These are phyloP conservation scores for Hydrolagus affinis DNA, from an alignment of 2,113 vertebrate genomes.

Conservation along the genomic window DNA sequence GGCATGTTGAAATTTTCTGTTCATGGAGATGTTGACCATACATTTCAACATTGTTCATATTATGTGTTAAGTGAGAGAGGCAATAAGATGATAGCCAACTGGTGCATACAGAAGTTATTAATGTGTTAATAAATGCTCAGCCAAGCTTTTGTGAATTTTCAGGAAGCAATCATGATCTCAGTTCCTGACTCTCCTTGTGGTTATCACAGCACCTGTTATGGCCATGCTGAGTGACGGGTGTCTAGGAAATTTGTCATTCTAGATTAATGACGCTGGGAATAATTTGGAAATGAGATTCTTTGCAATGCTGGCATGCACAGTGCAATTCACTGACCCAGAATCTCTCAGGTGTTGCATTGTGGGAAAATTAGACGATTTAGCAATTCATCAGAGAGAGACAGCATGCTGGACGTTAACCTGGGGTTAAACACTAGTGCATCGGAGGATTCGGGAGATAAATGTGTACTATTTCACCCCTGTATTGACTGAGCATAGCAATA, in stretches of 20 bases:
- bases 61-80: background rate
- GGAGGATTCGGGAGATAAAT: conserved; percentile 11
- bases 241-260: conserved; percentile 34
- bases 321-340: background rate
- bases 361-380: background rate
- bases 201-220: conserved; percentile 51
- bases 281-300: conserved; percentile 16
- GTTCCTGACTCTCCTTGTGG: conserved; percentile 12
- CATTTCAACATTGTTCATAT: no score
- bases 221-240: conserved; percentile 36
- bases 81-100: background rate
- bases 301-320: background rate
- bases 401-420: background rate
- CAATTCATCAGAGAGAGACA: conserved; percentile 1
- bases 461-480: background rate
- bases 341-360: background rate
- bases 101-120: background rate
- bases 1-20: background rate
- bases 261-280: conserved; percentile 1
- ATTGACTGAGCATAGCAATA: background rate
- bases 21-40: background rate
- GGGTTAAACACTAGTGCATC: background rate
- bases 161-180: conserved; percentile 38
- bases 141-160: conserved; percentile 48
- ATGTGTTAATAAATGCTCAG: conserved; percentile 41